Percentiles rank a stretch among this genome's conserved stretches.
Evolutionary conservation across 2,113 vertebrate species (phyloP).

Genomic region (Grus americana): DNA sequence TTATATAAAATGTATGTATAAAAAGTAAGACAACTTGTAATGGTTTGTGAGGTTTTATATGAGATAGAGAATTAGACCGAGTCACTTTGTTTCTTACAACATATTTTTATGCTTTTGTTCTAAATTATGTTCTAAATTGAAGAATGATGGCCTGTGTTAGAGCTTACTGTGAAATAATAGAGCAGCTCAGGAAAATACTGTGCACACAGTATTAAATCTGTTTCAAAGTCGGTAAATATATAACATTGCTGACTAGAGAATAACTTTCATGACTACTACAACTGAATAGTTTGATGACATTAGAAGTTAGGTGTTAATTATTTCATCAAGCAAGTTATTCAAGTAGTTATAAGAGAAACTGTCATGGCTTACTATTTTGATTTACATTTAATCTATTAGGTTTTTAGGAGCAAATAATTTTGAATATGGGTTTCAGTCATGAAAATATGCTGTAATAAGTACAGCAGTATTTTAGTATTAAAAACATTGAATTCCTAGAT

Average conservation of each 20-base stretch:
- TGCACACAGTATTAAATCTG: not conserved
- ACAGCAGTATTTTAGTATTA: not conserved
- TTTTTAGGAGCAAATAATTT: not conserved
- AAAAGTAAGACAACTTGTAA: not conserved
- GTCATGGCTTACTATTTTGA: not conserved
- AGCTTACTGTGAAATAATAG: not conserved
- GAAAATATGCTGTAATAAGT: not conserved
- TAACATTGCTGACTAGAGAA: not conserved
- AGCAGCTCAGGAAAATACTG: not conserved
- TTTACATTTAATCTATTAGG: not conserved
- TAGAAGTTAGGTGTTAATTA: not conserved
- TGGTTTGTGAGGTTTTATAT: not conserved
- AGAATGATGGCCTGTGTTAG: not conserved
- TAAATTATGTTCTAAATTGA: not conserved
- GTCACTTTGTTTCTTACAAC: not conserved
- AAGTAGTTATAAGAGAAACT: not conserved
- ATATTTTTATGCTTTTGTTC: not conserved
- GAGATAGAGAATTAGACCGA: not conserved
- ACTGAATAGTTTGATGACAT: not conserved
- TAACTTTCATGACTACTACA: not conserved
- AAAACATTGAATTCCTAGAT: not conserved
- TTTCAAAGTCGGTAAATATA: not conserved
- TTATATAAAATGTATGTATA: not conserved
- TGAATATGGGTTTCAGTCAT: not conserved
- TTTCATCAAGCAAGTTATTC: not conserved